Conservation (phyloP, 2,888 invertebrate species). For the Zhengitettix transpicula region DNA sequence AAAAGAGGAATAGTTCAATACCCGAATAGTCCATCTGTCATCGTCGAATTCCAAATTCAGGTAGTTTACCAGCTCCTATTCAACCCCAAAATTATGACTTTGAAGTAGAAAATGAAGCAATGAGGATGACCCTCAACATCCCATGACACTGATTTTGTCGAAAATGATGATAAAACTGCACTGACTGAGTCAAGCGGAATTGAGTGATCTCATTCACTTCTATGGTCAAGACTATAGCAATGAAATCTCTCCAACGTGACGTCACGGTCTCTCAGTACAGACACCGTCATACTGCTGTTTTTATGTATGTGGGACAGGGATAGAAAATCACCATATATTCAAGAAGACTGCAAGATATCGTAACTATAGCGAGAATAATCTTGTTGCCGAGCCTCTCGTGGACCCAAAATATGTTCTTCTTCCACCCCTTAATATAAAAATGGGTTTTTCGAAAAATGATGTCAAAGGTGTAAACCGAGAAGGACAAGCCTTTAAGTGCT, state of each 20-base stretch:
- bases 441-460: not conserved
- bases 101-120: not conserved
- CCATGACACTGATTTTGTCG: slow-evolving; percentile 1
- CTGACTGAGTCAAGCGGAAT: not conserved
- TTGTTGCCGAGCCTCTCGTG: not conserved
- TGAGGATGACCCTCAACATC: not conserved
- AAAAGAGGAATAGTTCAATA: not conserved
- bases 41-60: not conserved
- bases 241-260: not conserved
- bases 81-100: not conserved
- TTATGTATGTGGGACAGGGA: slow-evolving; percentile 1
- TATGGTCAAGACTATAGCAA: not conserved
- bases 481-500: not conserved
- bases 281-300: slow-evolving; percentile 9
- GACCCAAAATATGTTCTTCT: not conserved
- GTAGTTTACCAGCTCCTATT: not conserved
- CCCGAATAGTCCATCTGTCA: not conserved
- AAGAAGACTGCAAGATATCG: not conserved
- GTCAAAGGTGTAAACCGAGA: not conserved
- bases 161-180: not conserved
- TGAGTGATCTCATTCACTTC: not conserved
- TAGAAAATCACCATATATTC: not conserved
- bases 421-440: not conserved
- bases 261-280: not conserved
- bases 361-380: not conserved